These are phyloP conservation scores for Tenthredo livida DNA, from an alignment of 2,888 invertebrate genomes.

Conservation along the genomic window DNA sequence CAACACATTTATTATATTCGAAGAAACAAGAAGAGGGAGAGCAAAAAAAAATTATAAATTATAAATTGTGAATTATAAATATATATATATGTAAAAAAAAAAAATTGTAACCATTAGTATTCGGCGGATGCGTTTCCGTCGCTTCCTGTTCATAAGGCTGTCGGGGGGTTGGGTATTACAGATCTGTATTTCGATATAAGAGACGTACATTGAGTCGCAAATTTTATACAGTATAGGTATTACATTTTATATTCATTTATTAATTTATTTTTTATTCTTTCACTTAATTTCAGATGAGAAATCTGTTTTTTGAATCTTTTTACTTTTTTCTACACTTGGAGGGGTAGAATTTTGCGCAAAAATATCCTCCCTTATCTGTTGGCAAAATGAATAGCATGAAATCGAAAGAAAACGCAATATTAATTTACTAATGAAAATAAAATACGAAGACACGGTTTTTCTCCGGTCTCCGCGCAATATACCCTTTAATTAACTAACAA, in stretches of 20 bases:
- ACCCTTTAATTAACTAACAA: too few relatives aligned
- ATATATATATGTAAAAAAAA: not conserved
- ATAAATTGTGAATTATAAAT: too few relatives aligned
- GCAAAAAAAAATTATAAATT: not conserved
- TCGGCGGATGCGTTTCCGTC: constrained; percentile 13
- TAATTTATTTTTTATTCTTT: not conserved
- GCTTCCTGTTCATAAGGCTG: not conserved
- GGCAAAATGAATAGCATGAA: too few relatives aligned
- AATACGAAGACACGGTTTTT: too few relatives aligned
- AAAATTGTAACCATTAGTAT: not conserved
- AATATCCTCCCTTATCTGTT: too few relatives aligned
- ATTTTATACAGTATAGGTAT: not conserved
- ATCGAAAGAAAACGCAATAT: too few relatives aligned
- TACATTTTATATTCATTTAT: not conserved
- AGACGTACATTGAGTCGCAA: not conserved
- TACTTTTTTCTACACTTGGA: too few relatives aligned
- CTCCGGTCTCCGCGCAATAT: too few relatives aligned
- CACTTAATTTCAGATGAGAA: not conserved
- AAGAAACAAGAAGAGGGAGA: not conserved
- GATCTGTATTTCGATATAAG: not conserved
- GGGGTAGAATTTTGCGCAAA: too few relatives aligned
- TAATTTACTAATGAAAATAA: too few relatives aligned
- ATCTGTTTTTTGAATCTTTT: too few relatives aligned
- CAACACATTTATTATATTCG: too few relatives aligned
- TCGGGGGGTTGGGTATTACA: not conserved